Base-by-base conservation (phyloP, 2,797 vertebrate genomes). In the Champsocephalus esox region DNA sequence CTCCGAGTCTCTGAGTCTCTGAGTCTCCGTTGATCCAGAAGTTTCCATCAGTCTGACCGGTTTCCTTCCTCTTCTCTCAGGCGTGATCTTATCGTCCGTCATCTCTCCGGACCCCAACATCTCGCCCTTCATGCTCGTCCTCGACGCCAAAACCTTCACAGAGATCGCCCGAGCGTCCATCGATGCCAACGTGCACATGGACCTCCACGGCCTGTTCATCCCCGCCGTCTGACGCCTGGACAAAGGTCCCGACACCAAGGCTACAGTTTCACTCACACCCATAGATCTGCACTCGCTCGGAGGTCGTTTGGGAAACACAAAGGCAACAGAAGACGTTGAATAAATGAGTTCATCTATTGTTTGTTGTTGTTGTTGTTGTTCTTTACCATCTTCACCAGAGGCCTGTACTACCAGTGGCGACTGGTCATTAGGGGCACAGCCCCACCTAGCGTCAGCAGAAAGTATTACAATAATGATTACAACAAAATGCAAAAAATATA, bases 171-270 rank as follows among this genome's bases (percentile, higher is more conserved):
- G 96, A 0, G 97, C 98, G 9, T 85, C 67, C 0, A 80, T 99
- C 14, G 83, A 94, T 0, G 88, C 83, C 13, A 83, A 87, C 2
- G 81, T 99, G 81, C 97, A 97, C 66, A 74, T 98, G 83, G 98
- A 99, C 82, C 95, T 99, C 17, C 98, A 99, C 0, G 98, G 98
- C 17, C 6, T 92, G 0, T 99, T 98, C 77, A 95, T 99, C 71
- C 95, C 80, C 0, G 0, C 43, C 0, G 59, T 46, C 24, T 85
- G 63, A 79, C 7, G 1, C 16, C 19, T 48, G 2, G 24, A 16
- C 61, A 5, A 0, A 9, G 1, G 1, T 3, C 32, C 28, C 4
- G 28, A 28, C 28, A 1, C 28, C 28, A 28, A 28, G 28, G 4
- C 28, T 28, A 28, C 3, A 28, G 4, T 28, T 28, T 28, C 1